Conservation (phyloP, 1,140 invertebrate species). For the Holotrichia oblita region DNA sequence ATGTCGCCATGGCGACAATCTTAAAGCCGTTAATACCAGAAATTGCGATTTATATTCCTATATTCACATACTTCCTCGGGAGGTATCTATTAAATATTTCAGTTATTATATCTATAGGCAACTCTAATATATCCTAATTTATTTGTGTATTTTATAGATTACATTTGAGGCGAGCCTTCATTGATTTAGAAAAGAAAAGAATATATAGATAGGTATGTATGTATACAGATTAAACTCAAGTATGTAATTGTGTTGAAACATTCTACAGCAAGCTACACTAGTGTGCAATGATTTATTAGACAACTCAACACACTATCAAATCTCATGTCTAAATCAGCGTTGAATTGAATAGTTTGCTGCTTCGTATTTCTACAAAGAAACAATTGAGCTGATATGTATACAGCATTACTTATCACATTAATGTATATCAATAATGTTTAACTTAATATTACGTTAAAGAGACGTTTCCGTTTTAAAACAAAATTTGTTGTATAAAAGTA, state of each 20-base stretch:
- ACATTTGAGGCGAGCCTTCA: too few species aligned
- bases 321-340: background rate
- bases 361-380: background rate
- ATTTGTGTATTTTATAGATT: background rate
- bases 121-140: background rate
- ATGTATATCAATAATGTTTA: too few species aligned
- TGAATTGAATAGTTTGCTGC: background rate
- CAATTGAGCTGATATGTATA: too few species aligned
- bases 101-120: background rate
- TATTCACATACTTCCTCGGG: too few species aligned
- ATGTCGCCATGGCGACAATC: conserved; percentile 17
- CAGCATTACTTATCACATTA: too few species aligned
- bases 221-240: too few species aligned
- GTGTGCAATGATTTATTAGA: background rate
- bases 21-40: background rate
- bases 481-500: too few species aligned
- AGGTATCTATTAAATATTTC: too few species aligned
- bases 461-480: too few species aligned
- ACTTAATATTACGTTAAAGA: too few species aligned
- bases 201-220: too few species aligned
- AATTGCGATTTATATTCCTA: background rate
- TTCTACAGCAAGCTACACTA: background rate
- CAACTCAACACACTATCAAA: conserved; percentile 1
- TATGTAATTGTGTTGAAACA: too few species aligned
- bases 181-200: background rate